These are phyloP conservation scores for Batillaria attramentaria DNA, from an alignment of 1,140 invertebrate genomes.

Conservation along the genomic window DNA sequence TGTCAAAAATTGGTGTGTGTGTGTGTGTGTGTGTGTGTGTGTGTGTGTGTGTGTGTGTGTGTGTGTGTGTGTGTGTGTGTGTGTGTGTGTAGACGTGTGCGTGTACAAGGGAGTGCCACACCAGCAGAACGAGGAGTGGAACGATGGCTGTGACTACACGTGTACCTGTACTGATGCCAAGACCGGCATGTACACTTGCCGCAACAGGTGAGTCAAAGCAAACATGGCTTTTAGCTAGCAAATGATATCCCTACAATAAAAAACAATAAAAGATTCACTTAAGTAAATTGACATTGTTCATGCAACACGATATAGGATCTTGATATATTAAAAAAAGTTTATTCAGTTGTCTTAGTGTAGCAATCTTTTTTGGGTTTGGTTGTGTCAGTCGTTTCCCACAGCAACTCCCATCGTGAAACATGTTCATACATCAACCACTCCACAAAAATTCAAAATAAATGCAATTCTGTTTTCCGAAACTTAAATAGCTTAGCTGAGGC, in stretches of 20 bases:
- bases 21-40: no score
- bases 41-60: no score
- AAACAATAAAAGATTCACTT: no score
- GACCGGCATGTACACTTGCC: conserved; percentile 50
- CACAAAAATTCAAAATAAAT: no score
- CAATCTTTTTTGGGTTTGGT: background rate
- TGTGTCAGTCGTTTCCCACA: background rate
- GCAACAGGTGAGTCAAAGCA: conserved; percentile 38
- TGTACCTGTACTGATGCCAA: conserved; percentile 52
- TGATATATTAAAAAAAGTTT: background rate
- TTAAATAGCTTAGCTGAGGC: no score
- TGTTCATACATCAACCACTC: no score
- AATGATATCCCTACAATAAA: no score
- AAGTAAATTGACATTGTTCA: no score
- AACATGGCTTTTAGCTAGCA: no score
- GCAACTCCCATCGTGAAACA: no score
- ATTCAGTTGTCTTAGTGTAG: background rate
- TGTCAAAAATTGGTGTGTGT: no score
- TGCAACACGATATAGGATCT: background rate
- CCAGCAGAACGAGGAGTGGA: conserved; percentile 52
- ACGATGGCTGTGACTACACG: conserved; percentile 58
- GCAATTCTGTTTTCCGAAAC: no score
- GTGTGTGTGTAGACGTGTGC: conserved; percentile 46
- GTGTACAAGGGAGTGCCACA: conserved; percentile 55
- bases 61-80: conserved; percentile 10